Percentiles rank a stretch among this genome's conserved stretches.
These are phyloP conservation scores for Lucinisca nassula DNA, from an alignment of 2,888 invertebrate species.

Conservation along the genomic window DNA sequence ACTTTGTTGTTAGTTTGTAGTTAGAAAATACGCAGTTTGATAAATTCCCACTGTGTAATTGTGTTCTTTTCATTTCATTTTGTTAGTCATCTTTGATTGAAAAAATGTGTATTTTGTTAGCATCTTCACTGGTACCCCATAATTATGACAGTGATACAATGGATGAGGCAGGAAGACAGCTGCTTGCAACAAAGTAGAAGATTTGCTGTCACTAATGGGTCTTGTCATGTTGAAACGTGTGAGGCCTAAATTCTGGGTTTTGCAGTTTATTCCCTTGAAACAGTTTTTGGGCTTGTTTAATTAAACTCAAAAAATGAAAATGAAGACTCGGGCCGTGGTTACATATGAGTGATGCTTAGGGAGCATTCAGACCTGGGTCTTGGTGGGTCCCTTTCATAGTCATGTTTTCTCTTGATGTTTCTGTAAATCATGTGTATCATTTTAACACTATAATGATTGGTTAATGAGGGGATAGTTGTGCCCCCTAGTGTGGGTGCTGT, in stretches of 20 bases:
- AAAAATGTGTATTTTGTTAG: not conserved
- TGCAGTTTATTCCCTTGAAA: too few relatives aligned
- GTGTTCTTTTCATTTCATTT: not conserved
- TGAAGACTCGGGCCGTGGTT: too few relatives aligned
- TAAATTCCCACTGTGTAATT: not conserved
- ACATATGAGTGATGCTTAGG: too few relatives aligned
- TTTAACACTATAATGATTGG: conserved; percentile 70
- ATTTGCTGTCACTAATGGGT: not conserved
- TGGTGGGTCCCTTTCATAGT: too few relatives aligned
- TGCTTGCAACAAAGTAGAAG: not conserved
- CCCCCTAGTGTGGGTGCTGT: not conserved
- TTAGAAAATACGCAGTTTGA: too few relatives aligned
- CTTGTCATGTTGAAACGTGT: too few relatives aligned
- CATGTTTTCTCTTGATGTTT: too few relatives aligned
- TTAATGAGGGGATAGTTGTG: conserved; percentile 52
- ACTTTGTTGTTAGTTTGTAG: too few relatives aligned
- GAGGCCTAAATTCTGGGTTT: too few relatives aligned
- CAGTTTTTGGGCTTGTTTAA: too few relatives aligned
- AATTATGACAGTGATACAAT: not conserved
- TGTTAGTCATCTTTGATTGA: not conserved
- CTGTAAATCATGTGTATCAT: conserved; percentile 55
- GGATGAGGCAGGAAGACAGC: not conserved
- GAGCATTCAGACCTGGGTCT: too few relatives aligned
- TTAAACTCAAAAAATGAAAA: too few relatives aligned
- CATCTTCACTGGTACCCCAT: not conserved